phyloP scores from a whole-genome alignment of 1,140 invertebrate species.

The Cotesia chilonis region DNA sequence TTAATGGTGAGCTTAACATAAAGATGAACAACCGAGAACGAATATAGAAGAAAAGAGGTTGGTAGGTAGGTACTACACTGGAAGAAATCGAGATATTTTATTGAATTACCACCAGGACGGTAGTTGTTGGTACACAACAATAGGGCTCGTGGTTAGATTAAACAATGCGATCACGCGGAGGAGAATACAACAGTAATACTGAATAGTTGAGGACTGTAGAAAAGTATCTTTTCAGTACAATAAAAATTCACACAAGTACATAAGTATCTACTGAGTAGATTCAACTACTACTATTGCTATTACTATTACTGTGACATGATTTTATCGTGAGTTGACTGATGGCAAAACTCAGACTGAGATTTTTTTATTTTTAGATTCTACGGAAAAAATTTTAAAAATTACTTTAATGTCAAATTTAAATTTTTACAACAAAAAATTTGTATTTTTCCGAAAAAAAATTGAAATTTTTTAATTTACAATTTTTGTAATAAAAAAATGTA shows the following conservation, averaged over 20 bases:
- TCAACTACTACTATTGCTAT: no score
- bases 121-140: constrained; percentile 29
- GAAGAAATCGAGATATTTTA: constrained; percentile 33
- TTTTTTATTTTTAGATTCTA: no score
- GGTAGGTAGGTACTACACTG: not conserved
- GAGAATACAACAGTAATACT: not conserved
- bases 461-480: no score
- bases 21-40: not conserved
- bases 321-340: no score
- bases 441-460: no score
- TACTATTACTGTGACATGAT: no score
- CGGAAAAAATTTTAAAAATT: no score
- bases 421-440: no score
- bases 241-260: not conserved
- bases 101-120: constrained; percentile 30
- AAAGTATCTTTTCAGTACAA: constrained; percentile 5
- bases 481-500: no score
- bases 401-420: no score
- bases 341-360: no score
- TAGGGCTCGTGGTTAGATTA: constrained; percentile 32
- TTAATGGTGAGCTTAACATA: constrained; percentile 31
- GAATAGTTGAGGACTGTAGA: not conserved
- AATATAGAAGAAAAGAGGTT: not conserved
- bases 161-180: constrained; percentile 34
- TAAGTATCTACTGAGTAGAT: no score